Evolutionary conservation across 2,113 vertebrate genomes (phyloP).

Genomic region (Rhizomys pruinosus): DNA sequence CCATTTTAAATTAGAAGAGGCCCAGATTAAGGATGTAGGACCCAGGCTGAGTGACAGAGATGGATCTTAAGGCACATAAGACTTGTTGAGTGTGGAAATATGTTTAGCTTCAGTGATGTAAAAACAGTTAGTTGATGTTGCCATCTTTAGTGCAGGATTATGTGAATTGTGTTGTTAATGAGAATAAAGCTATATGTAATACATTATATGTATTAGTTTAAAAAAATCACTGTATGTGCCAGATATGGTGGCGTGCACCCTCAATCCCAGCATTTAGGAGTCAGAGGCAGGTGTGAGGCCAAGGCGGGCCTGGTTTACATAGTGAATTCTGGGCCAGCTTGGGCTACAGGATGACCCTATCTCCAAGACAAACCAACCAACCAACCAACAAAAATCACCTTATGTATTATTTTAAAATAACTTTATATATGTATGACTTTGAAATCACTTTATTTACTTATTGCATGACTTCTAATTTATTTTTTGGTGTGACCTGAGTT

Average conservation of each 20-base stretch:
- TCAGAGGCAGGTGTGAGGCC: no score
- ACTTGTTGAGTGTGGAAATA: not conserved
- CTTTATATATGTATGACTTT: not conserved
- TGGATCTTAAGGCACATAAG: not conserved
- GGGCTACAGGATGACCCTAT: no score
- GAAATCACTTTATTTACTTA: conserved; percentile 55
- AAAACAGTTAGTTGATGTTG: not conserved
- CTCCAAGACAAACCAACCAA: no score
- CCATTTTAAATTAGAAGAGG: conserved; percentile 39
- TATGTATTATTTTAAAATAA: not conserved
- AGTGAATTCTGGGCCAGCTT: no score
- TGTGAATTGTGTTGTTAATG: not conserved
- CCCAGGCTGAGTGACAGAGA: not conserved
- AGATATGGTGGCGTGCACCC: no score
- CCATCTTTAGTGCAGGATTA: conserved; percentile 22
- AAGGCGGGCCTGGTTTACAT: no score
- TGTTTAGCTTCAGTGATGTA: conserved; percentile 6
- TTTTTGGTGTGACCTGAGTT: conserved; percentile 36
- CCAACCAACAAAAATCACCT: no score
- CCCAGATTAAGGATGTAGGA: not conserved
- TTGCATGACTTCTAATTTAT: conserved; percentile 30
- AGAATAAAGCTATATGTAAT: conserved; percentile 33
- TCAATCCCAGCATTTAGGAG: no score
- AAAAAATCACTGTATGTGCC: no score
- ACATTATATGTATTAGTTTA: not conserved